Evolutionary conservation across 1,140 invertebrate genomes (phyloP), one percentile per base, ranked within the genome.

Genomic region (Megalonaias nervosa): DNA sequence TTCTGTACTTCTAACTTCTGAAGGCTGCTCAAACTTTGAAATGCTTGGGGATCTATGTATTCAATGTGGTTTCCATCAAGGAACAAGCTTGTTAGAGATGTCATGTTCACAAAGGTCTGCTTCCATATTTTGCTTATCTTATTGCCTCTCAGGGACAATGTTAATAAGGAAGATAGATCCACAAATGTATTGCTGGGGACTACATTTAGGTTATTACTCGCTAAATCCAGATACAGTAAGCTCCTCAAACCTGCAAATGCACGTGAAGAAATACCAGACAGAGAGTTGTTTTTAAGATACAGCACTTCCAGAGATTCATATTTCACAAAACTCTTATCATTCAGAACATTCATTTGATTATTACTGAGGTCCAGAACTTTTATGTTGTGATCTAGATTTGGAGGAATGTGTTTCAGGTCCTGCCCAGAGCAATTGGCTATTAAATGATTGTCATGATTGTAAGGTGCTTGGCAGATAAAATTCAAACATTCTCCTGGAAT

Each of bases 221-320:
- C 81, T 15, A 89, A 75, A 77, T 89, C 86, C n/a, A 89, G 75
- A 12, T 75, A 78, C 38, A 83, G 71, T 48, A 89, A 73, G 17
- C 77, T 81, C 16, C 58, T 38, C n/a, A 88, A 71, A 38, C 79
- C 70, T n/a, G 67, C 65, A 62, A 89, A 86, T 4, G 87, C 86
- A 1, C 82, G 60, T 5, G 31, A 26, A 19, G 85, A 66, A 21
- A 89, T 83, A 19, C 38, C 67, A 15, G 75, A 71, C 48, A 89
- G 82, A 57, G 80, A 71, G 72, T 89, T 89, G 75, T 84, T 85
- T 31, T 74, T 74, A 12, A 89, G 75, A 26, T 79, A 78, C 21
- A 89, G 74, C 13, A 86, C 78, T 69, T 83, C 81, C 15, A 89
- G 70, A 23, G 60, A 81, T 19, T 69, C 67, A 67, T 87, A 89